Base-by-base conservation (phyloP, 1,140 invertebrate species). In the Adoxophyes honmai region DNA sequence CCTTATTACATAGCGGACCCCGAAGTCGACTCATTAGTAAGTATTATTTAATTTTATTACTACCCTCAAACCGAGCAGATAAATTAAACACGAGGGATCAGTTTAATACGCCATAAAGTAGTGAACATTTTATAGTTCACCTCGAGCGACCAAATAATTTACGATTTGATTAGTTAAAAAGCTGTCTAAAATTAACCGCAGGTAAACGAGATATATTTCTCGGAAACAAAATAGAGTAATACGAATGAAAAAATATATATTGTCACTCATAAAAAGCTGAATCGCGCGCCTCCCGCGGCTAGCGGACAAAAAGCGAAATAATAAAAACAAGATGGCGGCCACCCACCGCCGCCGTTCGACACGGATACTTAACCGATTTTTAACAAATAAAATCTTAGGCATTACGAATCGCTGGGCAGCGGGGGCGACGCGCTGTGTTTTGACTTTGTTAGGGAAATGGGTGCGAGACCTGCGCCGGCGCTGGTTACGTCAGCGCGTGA, bases 21-120 rank as follows among this genome's bases (percentile, higher is more conserved):
- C 80, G 98, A 98, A 94, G 95, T 99, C 89, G 97, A 99, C 91
- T 97, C 96, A 92, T 93, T 99, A 93, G 97, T 98, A 93, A 98
- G 96, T 97, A 91, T 81, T 62, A 54, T 57, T 64, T 60, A 51
- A 34, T 71, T 73, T 75, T 67, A 71, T 73, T 61, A 61, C 48
- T 57, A 53, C 14, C 33, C 14, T 44, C 14, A 59, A 38, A 59
- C n/a, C 10, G 16, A 44, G 14, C 64, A 71, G 60, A 70, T 75
- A 78, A 76, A 78, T 77, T 77, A 73, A 75, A 69, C 59, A 34
- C 18, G 14, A 52, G 65, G 63, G 36, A 62, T 60, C 64, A 73
- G 64, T 79, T 83, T 80, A 75, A 83, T 81, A 79, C 59, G 65
- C 75, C 70, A 79, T 87, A 85, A 87, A 85, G 64, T 79, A 70